A percentile compares a stretch with the other conserved stretches of the same genome.
Evolutionary conservation across 2,113 vertebrate genomes (phyloP).

Genomic region (Nyctibius bracteatus): DNA sequence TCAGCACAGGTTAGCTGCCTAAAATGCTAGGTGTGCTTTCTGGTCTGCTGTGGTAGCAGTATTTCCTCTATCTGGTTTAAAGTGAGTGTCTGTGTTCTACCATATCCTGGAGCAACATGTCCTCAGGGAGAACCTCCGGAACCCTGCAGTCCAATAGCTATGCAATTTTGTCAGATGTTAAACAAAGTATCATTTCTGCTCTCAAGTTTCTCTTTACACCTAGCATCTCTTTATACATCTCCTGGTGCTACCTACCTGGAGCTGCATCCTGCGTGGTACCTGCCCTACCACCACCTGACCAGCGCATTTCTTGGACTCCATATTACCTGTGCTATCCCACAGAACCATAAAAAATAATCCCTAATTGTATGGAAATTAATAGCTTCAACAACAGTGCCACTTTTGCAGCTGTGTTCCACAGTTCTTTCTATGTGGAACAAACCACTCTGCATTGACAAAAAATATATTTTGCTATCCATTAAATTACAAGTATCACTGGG

Average conservation of each 20-base stretch:
- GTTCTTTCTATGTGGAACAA: neutral
- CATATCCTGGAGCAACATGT: neutral
- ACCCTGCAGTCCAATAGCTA: neutral
- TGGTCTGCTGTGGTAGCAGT: neutral
- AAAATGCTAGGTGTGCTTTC: neutral
- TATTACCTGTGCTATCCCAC: neutral
- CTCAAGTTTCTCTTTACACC: neutral
- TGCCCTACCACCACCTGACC: neutral
- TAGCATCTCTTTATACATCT: neutral
- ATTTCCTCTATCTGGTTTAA: neutral
- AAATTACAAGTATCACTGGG: neutral
- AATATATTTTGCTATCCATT: neutral
- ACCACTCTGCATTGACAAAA: neutral
- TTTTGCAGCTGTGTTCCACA: neutral
- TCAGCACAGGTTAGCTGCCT: neutral
- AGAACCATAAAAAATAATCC: neutral
- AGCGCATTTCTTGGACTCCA: neutral
- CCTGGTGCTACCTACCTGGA: neutral
- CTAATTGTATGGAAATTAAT: neutral
- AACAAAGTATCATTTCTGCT: neutral
- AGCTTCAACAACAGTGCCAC: neutral
- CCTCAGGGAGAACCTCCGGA: neutral
- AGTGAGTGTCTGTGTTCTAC: neutral
- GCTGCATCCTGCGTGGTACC: neutral
- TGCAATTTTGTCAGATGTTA: neutral